A percentile compares a stretch with the other conserved stretches of the same genome.
Conservation (phyloP, 2,797 vertebrate genomes). For the Neostethus bicornis region DNA sequence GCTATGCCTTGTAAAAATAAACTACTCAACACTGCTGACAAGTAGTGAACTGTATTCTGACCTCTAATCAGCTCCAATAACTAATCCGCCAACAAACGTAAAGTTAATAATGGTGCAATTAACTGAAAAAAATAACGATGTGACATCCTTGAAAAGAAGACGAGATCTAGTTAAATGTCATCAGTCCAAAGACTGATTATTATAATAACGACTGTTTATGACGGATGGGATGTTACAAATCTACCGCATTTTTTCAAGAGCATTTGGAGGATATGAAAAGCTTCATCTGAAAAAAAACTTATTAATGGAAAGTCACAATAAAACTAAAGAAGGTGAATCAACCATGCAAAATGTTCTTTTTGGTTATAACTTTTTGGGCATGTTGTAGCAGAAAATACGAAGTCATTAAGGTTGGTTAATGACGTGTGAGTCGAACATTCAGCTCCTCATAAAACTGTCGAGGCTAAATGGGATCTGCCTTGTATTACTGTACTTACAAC, state of each 20-base stretch:
- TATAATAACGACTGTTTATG: background rate
- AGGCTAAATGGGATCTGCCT: background rate
- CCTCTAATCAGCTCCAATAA: background rate
- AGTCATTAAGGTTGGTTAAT: constrained; percentile 5
- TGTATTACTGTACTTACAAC: background rate
- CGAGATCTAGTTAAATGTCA: constrained; percentile 18
- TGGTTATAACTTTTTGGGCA: background rate
- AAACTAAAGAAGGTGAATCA: background rate
- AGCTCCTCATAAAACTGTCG: background rate
- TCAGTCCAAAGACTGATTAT: constrained; percentile 3
- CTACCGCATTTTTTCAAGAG: background rate
- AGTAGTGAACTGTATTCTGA: background rate
- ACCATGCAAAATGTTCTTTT: background rate
- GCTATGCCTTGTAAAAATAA: too few relatives aligned
- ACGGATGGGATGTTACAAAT: background rate
- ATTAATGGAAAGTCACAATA: background rate
- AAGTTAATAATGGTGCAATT: constrained; percentile 26
- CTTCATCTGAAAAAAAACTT: background rate
- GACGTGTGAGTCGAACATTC: background rate
- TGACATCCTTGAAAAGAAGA: constrained; percentile 17
- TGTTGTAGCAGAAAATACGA: background rate
- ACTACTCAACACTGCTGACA: background rate
- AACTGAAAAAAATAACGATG: background rate
- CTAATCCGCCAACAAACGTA: background rate
- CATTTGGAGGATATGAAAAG: background rate